A percentile compares a stretch with the other conserved stretches of the same genome.
Conservation (phyloP, 2,888 invertebrate genomes). For the Hirtodrosophila cameraria region DNA sequence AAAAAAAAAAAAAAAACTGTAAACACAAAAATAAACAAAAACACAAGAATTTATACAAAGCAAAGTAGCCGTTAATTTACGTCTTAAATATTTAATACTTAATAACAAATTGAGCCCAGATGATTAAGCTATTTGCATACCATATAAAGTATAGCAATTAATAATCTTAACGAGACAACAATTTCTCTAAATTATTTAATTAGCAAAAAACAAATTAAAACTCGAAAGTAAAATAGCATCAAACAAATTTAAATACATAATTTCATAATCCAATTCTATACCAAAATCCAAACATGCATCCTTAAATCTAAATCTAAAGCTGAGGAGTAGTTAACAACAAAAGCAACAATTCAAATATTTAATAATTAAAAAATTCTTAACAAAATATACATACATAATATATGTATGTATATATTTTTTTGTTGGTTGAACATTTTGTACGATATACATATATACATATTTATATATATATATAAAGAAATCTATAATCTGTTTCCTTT, state of each 20-base stretch:
- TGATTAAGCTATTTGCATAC: conserved; percentile 16
- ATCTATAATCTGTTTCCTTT: conserved; percentile 19
- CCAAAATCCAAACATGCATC: conserved; percentile 6
- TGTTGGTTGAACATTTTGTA: conserved; percentile 49
- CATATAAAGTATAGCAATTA: conserved; percentile 45
- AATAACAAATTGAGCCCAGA: conserved; percentile 30
- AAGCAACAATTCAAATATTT: conserved; percentile 36
- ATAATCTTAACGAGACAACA: conserved; percentile 51
- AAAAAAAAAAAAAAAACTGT: conserved; percentile 27
- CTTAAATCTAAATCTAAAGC: conserved; percentile 24
- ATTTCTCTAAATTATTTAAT: conserved; percentile 49
- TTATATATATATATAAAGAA: conserved; percentile 34
- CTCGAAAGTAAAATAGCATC: conserved; percentile 41
- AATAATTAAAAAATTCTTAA: conserved; percentile 38
- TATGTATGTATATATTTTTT: conserved; percentile 37
- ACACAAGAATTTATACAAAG: conserved; percentile 71
- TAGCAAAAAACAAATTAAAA: conserved; percentile 47
- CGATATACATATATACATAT: conserved; percentile 37
- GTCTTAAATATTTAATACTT: conserved; percentile 39
- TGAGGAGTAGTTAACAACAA: conserved; percentile 20
- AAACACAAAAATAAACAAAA: conserved; percentile 33
- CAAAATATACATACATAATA: conserved; percentile 45
- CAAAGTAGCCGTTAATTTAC: conserved; percentile 67
- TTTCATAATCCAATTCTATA: conserved; percentile 42
- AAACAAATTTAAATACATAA: conserved; percentile 35